Percentiles rank a stretch among this genome's conserved stretches.
Evolutionary conservation across 2,797 vertebrate genomes (phyloP).

Genomic region (Phylloscopus collybita): DNA sequence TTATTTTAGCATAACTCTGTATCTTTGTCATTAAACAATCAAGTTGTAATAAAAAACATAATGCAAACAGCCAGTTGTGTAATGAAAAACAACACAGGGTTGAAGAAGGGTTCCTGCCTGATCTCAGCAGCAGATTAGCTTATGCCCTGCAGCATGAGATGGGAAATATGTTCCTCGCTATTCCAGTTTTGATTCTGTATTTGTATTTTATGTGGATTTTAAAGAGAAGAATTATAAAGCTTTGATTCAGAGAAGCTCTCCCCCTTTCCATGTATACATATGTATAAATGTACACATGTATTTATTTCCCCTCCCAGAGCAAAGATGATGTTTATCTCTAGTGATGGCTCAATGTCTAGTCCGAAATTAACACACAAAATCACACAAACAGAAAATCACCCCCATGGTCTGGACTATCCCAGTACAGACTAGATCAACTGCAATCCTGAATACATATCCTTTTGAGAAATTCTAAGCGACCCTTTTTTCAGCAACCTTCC

Average conservation of each 20-base stretch:
- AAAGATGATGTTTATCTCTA: neutral
- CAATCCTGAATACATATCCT: neutral
- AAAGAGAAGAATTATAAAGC: slow-evolving; percentile 1
- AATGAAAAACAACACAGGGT: slow-evolving; percentile 52
- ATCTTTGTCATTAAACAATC: slow-evolving; percentile 63
- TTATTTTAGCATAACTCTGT: slow-evolving; percentile 50
- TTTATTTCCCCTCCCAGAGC: neutral
- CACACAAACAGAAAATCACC: neutral
- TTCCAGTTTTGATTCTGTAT: neutral
- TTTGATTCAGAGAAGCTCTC: neutral
- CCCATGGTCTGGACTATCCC: neutral
- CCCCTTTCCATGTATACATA: neutral
- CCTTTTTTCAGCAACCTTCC: neutral
- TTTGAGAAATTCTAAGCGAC: neutral
- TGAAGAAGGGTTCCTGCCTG: slow-evolving; percentile 28
- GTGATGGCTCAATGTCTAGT: neutral
- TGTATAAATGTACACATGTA: neutral
- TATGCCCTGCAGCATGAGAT: slow-evolving; percentile 43
- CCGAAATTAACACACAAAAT: neutral
- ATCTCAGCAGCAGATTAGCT: slow-evolving; percentile 57
- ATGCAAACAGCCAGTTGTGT: slow-evolving; percentile 51
- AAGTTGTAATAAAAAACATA: slow-evolving; percentile 54
- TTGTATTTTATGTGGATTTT: slow-evolving; percentile 34
- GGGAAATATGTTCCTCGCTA: slow-evolving; percentile 3
- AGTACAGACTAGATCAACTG: neutral